Percentiles rank a stretch among this genome's conserved stretches.
Evolutionary conservation across 2,888 invertebrate genomes (phyloP).

Genomic region (Hydroisotoma schaefferi): DNA sequence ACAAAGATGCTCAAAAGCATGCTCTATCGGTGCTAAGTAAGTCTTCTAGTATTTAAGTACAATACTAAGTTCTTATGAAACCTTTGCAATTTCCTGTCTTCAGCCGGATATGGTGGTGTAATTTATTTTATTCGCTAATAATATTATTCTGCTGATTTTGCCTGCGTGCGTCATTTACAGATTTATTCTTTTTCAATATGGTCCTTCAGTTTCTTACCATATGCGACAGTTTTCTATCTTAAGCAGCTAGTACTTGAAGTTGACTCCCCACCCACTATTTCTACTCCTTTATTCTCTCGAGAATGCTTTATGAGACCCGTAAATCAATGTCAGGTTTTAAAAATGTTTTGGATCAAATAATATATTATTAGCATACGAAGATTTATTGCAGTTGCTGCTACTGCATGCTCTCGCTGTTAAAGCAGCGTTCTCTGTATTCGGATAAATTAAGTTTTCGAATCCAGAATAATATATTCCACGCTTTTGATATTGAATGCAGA

Average conservation of each 20-base stretch:
- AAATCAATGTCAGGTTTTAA: slow-evolving; percentile 9
- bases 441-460: too few relatives aligned
- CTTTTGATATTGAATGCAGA: too few relatives aligned
- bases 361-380: slow-evolving; percentile 34
- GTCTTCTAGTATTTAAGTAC: too few relatives aligned
- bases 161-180: background rate
- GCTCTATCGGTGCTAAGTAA: too few relatives aligned
- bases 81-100: slow-evolving; percentile 8
- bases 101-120: background rate
- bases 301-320: background rate
- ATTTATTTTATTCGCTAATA: background rate
- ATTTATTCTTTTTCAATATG: slow-evolving; percentile 8
- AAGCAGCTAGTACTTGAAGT: too few relatives aligned
- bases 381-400: slow-evolving; percentile 30
- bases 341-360: slow-evolving; percentile 20
- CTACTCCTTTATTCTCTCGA: background rate
- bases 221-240: background rate
- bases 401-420: too few relatives aligned
- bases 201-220: too few relatives aligned
- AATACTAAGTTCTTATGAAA: background rate
- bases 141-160: background rate
- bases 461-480: too few relatives aligned
- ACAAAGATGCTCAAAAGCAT: too few relatives aligned
- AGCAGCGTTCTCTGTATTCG: too few relatives aligned
- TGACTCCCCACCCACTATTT: background rate